phyloP scores from a whole-genome alignment of 2,888 invertebrate species.

The Lysandra bellargus region DNA sequence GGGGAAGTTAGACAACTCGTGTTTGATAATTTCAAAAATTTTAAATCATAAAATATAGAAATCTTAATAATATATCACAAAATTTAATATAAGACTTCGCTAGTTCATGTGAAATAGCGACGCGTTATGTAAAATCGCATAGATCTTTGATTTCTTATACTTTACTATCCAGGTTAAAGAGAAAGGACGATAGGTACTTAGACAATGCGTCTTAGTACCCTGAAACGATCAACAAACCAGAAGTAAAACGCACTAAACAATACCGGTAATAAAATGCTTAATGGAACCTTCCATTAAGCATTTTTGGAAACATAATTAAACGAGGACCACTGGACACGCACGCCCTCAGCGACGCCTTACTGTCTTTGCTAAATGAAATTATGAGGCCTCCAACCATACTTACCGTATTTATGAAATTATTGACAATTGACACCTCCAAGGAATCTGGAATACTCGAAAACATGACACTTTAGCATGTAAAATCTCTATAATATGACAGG shows the following conservation, averaged over 20 bases:
- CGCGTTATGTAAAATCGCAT: too few species aligned
- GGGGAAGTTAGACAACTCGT: too few species aligned
- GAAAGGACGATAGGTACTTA: too few species aligned
- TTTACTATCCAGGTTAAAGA: too few species aligned
- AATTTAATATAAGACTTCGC: too few species aligned
- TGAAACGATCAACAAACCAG: background rate
- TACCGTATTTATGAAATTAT: slow-evolving; percentile 23
- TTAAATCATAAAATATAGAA: too few species aligned
- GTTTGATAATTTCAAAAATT: too few species aligned
- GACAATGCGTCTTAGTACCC: too few species aligned
- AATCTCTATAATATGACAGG: slow-evolving; percentile 22
- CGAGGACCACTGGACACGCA: background rate
- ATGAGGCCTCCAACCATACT: slow-evolving; percentile 20
- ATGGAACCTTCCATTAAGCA: background rate
- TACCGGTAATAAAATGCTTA: background rate
- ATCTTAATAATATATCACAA: too few species aligned
- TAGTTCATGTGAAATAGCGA: too few species aligned
- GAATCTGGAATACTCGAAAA: slow-evolving; percentile 22
- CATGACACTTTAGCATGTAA: slow-evolving; percentile 1
- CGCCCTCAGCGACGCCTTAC: slow-evolving; percentile 7
- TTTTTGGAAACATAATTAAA: slow-evolving; percentile 17
- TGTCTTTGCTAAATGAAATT: slow-evolving; percentile 27
- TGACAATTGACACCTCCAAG: slow-evolving; percentile 28
- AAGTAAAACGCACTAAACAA: background rate
- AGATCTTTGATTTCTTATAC: too few species aligned